Conservation (phyloP, 2,797 vertebrate species). For the Labroides dimidiatus region DNA sequence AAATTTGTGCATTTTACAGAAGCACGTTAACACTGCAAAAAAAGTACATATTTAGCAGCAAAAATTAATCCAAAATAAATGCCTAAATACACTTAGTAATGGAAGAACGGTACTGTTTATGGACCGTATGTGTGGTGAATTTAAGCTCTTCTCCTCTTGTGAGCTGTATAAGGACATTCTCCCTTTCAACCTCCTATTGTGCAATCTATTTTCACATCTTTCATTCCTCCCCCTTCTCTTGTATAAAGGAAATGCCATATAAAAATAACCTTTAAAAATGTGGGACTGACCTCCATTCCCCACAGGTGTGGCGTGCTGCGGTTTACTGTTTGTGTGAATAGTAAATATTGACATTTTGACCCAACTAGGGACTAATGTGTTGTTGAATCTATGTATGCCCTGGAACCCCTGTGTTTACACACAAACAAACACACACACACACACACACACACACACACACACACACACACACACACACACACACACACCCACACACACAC, state of each 20-base stretch:
- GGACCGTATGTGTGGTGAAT: no score
- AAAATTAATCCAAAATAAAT: no score
- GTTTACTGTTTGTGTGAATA: slow-evolving; percentile 58
- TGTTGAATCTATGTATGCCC: slow-evolving; percentile 56
- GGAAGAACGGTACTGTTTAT: no score
- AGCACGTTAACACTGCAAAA: no score
- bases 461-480: slow-evolving; percentile 29
- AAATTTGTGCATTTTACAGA: no score
- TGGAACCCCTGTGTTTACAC: slow-evolving; percentile 33
- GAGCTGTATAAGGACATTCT: slow-evolving; percentile 13
- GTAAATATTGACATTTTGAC: slow-evolving; percentile 70
- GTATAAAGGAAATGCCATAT: slow-evolving; percentile 53
- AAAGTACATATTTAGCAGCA: no score
- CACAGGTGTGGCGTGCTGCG: slow-evolving; percentile 12
- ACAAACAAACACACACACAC: slow-evolving; percentile 32
- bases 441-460: slow-evolving; percentile 30
- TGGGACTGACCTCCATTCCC: slow-evolving; percentile 45
- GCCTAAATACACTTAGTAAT: no score
- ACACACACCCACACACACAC: slow-evolving; percentile 11
- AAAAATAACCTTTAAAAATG: slow-evolving; percentile 61
- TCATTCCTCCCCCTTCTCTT: slow-evolving; percentile 5
- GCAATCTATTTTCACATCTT: slow-evolving; percentile 10
- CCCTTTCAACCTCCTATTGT: background rate
- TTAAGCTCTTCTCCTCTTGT: background rate
- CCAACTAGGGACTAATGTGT: slow-evolving; percentile 48